phyloP scores from a whole-genome alignment of 2,888 invertebrate species.

The Chymomyza amoena region DNA sequence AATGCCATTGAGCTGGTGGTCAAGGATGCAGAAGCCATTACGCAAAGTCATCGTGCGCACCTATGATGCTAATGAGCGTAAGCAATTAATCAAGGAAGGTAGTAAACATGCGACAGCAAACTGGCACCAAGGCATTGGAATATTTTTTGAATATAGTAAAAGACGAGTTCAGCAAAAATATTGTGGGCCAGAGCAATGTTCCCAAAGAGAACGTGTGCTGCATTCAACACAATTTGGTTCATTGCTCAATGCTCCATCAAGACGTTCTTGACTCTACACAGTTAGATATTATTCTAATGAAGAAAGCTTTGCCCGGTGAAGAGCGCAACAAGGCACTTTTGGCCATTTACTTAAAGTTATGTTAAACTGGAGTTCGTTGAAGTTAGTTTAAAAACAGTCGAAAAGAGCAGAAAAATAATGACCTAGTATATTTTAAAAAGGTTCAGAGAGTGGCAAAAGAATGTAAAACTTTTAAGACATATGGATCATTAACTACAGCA shows the following conservation, averaged over 20 bases:
- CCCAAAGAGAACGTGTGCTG: conserved; percentile 96
- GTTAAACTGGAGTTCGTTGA: conserved; percentile 54
- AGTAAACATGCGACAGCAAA: conserved; percentile 85
- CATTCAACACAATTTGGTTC: conserved; percentile 95
- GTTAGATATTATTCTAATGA: conserved; percentile 80
- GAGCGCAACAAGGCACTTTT: conserved; percentile 84
- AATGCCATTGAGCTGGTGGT: conserved; percentile 92
- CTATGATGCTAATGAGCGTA: conserved; percentile 84
- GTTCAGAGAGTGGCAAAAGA: too few relatives aligned
- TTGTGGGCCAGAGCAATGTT: conserved; percentile 80
- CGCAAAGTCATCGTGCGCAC: conserved; percentile 88
- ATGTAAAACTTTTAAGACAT: too few relatives aligned
- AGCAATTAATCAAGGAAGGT: conserved; percentile 87
- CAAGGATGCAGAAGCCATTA: conserved; percentile 91
- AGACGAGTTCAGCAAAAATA: conserved; percentile 86
- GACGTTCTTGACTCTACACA: conserved; percentile 82
- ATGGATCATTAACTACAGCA: too few relatives aligned
- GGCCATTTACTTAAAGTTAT: conserved; percentile 91
- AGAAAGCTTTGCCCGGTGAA: conserved; percentile 78
- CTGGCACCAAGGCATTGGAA: conserved; percentile 92
- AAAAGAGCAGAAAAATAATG: too few relatives aligned
- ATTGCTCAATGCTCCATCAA: conserved; percentile 83
- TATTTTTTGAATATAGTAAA: conserved; percentile 94
- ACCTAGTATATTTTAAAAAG: too few relatives aligned
- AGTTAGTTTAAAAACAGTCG: too few relatives aligned